Evolutionary conservation across 2,888 invertebrate genomes (phyloP).

Genomic region (Dicyrtomina minuta): DNA sequence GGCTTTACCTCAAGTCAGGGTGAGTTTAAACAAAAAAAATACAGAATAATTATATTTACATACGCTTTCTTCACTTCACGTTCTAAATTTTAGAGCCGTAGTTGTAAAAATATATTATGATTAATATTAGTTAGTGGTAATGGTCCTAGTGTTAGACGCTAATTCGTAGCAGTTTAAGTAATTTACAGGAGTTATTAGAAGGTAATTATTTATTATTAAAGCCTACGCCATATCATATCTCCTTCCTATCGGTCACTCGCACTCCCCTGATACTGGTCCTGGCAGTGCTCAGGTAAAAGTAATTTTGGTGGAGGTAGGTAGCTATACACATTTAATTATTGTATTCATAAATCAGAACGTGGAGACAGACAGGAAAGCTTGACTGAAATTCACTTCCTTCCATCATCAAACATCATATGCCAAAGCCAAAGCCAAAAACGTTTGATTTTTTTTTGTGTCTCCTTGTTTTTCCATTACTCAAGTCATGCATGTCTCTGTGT

Average conservation of each 20-base stretch:
- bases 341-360: conserved; percentile 1
- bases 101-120: neutral
- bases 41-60: too few relatives aligned
- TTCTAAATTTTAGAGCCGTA: neutral
- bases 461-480: too few relatives aligned
- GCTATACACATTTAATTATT: neutral
- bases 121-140: too few relatives aligned
- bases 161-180: too few relatives aligned
- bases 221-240: neutral
- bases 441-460: too few relatives aligned
- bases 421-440: too few relatives aligned
- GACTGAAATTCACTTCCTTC: too few relatives aligned
- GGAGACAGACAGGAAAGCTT: neutral
- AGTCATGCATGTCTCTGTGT: too few relatives aligned
- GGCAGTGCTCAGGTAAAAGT: too few relatives aligned
- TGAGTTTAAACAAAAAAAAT: conserved; percentile 9
- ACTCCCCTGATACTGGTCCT: neutral
- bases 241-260: too few relatives aligned
- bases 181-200: neutral
- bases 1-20: conserved; percentile 19
- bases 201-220: conserved; percentile 14
- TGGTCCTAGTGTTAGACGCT: too few relatives aligned
- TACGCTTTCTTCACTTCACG: neutral
- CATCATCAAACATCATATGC: too few relatives aligned
- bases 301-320: neutral